phyloP scores from a whole-genome alignment of 2,888 invertebrate species.

The Papilio gigon region DNA sequence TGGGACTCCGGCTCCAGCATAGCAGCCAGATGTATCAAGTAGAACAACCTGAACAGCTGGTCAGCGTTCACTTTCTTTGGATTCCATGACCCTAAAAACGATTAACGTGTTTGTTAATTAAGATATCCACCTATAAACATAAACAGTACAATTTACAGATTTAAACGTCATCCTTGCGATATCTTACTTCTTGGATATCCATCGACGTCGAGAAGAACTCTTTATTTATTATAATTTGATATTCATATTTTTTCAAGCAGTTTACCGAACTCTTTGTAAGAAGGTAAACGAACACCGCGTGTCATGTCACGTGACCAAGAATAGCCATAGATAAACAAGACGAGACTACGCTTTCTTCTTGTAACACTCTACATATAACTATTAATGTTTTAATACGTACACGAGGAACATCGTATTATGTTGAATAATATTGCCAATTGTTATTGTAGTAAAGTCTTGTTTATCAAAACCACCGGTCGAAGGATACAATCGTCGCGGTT shows the following conservation, averaged over 20 bases:
- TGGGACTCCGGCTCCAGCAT: constrained; percentile 87
- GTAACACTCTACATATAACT: neutral
- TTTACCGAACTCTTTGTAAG: no score
- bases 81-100: constrained; percentile 85
- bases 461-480: constrained; percentile 6
- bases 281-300: no score
- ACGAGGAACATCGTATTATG: neutral
- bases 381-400: neutral
- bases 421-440: neutral
- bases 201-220: no score
- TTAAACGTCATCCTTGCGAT: neutral
- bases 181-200: no score
- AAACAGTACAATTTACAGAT: no score
- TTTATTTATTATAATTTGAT: no score
- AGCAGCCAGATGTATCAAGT: constrained; percentile 91
- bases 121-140: neutral
- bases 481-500: neutral
- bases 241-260: no score
- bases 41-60: constrained; percentile 90
- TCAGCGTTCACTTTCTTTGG: constrained; percentile 88
- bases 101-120: neutral
- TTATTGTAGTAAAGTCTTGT: constrained; percentile 18
- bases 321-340: no score
- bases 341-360: neutral
- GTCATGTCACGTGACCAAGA: no score